phyloP scores from a whole-genome alignment of 2,113 vertebrate species.

The Laticauda laticaudata region DNA sequence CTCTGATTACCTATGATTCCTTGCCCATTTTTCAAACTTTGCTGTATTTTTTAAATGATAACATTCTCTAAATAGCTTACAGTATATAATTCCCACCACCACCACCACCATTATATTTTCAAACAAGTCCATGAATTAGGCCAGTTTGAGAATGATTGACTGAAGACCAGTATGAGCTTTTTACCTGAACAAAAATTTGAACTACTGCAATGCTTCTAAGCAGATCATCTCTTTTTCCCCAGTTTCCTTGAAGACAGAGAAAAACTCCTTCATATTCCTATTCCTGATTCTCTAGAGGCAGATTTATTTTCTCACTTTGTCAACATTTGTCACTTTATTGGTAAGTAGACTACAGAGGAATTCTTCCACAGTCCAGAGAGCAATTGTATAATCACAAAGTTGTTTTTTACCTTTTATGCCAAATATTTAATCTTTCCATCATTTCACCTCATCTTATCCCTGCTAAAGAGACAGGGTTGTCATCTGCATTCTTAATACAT shows the following conservation, averaged over 20 bases:
- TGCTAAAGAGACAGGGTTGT: background rate
- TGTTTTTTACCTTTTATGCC: background rate
- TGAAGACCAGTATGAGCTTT: background rate
- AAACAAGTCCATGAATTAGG: background rate
- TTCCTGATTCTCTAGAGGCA: slow-evolving; percentile 65
- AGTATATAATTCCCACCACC: background rate
- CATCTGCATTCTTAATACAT: background rate
- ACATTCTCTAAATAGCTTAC: background rate
- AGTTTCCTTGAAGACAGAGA: slow-evolving; percentile 56
- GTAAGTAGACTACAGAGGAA: slow-evolving; percentile 65
- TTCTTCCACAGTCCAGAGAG: background rate
- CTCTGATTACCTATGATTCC: background rate
- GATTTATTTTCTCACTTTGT: slow-evolving; percentile 70
- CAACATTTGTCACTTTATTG: slow-evolving; percentile 76
- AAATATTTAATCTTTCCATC: background rate
- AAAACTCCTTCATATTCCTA: slow-evolving; percentile 65
- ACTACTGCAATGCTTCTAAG: background rate
- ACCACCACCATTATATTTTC: background rate
- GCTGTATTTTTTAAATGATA: background rate
- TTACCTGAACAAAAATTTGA: background rate
- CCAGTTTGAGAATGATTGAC: background rate
- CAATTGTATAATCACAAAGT: background rate
- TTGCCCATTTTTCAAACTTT: background rate
- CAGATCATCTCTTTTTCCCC: background rate
- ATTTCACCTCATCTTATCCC: background rate